Conservation (phyloP, 2,797 vertebrate genomes). For the Oreonectes daqikongensis region DNA sequence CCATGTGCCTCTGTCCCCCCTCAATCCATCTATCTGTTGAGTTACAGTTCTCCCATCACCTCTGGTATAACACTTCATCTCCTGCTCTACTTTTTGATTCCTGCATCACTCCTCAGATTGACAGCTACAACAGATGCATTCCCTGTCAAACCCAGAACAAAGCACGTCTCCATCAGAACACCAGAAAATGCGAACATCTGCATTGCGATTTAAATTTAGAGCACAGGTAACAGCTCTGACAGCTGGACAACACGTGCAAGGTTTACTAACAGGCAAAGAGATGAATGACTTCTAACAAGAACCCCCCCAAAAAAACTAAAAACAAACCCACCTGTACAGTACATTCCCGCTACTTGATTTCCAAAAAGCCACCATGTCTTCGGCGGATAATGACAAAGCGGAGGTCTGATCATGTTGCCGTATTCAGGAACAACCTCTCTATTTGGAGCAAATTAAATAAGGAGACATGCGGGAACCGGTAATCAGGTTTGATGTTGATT, state of each 20-base stretch:
- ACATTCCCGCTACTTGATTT: not conserved
- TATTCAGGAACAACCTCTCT: slow-evolving; percentile 48
- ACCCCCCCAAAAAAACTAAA: not conserved
- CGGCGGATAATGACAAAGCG: slow-evolving; percentile 12
- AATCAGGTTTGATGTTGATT: slow-evolving; percentile 70
- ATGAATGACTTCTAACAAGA: slow-evolving; percentile 5
- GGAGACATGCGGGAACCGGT: slow-evolving; percentile 63
- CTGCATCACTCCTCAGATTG: slow-evolving; percentile 60
- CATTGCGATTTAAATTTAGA: slow-evolving; percentile 35
- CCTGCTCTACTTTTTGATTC: slow-evolving; percentile 41
- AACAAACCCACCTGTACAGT: not conserved
- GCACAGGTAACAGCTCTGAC: slow-evolving; percentile 17
- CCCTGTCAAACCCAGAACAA: slow-evolving; percentile 66
- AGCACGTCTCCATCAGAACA: slow-evolving; percentile 54
- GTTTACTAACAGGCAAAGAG: slow-evolving; percentile 4
- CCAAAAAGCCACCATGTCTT: slow-evolving; percentile 16
- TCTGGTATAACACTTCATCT: slow-evolving; percentile 42
- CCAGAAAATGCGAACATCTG: slow-evolving; percentile 46
- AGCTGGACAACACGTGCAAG: slow-evolving; percentile 14
- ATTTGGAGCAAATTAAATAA: slow-evolving; percentile 65
- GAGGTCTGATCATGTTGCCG: slow-evolving; percentile 7
- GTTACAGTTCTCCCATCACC: slow-evolving; percentile 46
- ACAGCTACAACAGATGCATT: slow-evolving; percentile 61
- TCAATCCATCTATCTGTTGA: slow-evolving; percentile 4
- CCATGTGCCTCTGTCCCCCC: not conserved